These are phyloP conservation scores for Gulo gulo DNA, from an alignment of 2,113 vertebrate species.

Conservation along the genomic window DNA sequence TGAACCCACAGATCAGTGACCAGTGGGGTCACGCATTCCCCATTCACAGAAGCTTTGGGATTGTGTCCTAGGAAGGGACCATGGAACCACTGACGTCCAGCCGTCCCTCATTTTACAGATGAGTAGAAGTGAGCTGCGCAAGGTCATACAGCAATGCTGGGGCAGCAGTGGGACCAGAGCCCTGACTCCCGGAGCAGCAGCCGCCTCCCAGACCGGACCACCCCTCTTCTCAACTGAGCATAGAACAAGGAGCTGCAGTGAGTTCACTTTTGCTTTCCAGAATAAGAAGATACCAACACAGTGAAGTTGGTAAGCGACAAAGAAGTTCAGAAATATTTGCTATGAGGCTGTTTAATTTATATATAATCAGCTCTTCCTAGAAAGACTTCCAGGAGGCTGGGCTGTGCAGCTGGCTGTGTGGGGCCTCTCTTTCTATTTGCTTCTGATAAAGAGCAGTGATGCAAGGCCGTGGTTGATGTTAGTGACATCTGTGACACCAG, in stretches of 20 bases:
- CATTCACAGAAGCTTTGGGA: background rate
- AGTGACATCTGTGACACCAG: background rate
- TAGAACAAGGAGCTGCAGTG: background rate
- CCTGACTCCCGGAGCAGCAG: background rate
- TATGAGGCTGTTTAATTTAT: background rate
- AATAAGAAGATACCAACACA: background rate
- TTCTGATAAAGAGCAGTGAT: background rate
- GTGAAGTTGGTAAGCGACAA: background rate
- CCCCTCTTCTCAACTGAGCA: background rate
- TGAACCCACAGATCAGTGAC: background rate
- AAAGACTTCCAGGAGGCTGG: background rate
- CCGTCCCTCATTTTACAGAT: background rate
- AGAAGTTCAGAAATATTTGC: background rate
- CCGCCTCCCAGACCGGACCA: too few species aligned
- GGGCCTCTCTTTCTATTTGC: background rate
- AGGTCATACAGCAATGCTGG: background rate
- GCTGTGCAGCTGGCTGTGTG: background rate
- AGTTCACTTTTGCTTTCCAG: too few species aligned
- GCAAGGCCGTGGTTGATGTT: background rate
- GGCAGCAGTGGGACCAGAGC: background rate
- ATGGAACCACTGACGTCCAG: background rate
- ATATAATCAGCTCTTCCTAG: background rate
- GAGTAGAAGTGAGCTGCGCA: background rate
- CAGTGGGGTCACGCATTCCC: fast-evolving
- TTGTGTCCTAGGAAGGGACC: background rate